Conservation (phyloP, 2,888 invertebrate genomes). For the Drosophila robusta region DNA sequence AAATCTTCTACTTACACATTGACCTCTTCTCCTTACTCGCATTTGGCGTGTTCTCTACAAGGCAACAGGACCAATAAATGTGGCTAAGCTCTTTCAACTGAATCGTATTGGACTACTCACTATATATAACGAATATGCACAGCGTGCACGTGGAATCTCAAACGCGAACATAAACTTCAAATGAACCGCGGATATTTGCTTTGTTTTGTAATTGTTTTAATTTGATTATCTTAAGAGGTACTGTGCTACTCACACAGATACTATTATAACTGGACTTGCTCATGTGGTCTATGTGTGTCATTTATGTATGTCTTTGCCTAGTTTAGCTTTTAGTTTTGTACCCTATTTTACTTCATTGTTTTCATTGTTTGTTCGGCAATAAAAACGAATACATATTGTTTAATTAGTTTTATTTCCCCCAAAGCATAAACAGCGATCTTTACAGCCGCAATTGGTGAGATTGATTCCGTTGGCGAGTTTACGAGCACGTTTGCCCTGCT, state of each 20-base stretch:
- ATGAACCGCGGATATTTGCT: slow-evolving; percentile 4
- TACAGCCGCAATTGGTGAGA: slow-evolving; percentile 6
- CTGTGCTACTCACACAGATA: neutral
- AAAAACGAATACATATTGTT: slow-evolving; percentile 72
- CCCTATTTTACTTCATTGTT: slow-evolving; percentile 5
- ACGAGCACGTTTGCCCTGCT: neutral
- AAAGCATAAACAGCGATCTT: neutral
- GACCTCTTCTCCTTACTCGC: slow-evolving; percentile 21
- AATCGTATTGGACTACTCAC: neutral
- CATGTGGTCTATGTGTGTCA: neutral
- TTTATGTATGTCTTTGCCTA: slow-evolving; percentile 25
- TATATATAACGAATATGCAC: slow-evolving; percentile 2
- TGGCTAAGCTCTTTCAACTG: slow-evolving; percentile 10
- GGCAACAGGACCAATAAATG: slow-evolving; percentile 35
- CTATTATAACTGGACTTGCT: neutral
- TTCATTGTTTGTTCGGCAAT: slow-evolving; percentile 47
- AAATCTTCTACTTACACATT: neutral
- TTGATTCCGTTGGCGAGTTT: neutral
- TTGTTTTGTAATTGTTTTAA: slow-evolving; percentile 10
- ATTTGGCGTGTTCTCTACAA: slow-evolving; percentile 32
- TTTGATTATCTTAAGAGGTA: neutral
- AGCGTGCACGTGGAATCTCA: slow-evolving; percentile 36
- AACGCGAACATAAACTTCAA: slow-evolving; percentile 1
- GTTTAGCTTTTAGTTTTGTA: slow-evolving; percentile 23
- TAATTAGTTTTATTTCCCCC: slow-evolving; percentile 42